Percentiles rank a stretch among this genome's conserved stretches.
Evolutionary conservation across 2,888 invertebrate genomes (phyloP).

Genomic region (Chaetogeoica ovagalla): DNA sequence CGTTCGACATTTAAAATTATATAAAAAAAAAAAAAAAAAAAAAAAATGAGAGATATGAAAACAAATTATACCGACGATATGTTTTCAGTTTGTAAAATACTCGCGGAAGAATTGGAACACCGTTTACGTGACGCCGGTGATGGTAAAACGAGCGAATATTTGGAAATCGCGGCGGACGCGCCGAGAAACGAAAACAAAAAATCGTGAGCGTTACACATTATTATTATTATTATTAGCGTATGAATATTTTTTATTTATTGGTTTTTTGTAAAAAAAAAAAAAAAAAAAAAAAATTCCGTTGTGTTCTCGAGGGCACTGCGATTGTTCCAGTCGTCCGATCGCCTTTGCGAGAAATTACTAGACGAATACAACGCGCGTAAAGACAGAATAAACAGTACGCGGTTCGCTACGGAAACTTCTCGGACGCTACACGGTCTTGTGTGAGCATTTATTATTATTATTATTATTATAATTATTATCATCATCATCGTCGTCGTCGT

Average conservation of each 20-base stretch:
- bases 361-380: slow-evolving; percentile 90
- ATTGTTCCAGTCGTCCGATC: slow-evolving; percentile 85
- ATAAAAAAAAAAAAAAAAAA: neutral
- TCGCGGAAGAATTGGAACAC: slow-evolving; percentile 81
- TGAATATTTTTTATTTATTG: too few relatives aligned
- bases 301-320: slow-evolving; percentile 70
- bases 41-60: neutral
- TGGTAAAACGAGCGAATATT: slow-evolving; percentile 83
- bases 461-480: neutral
- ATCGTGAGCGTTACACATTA: slow-evolving; percentile 65
- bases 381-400: slow-evolving; percentile 86
- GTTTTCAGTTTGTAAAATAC: slow-evolving; percentile 80
- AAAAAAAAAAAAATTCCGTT: neutral
- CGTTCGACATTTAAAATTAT: neutral
- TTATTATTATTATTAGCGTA: neutral
- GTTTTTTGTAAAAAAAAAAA: too few relatives aligned
- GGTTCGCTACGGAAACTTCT: slow-evolving; percentile 95
- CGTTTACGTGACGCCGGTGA: slow-evolving; percentile 77
- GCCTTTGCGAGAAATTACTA: slow-evolving; percentile 85
- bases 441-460: slow-evolving; percentile 58
- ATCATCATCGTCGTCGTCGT: too few relatives aligned
- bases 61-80: neutral
- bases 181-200: slow-evolving; percentile 79
- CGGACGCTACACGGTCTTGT: slow-evolving; percentile 89
- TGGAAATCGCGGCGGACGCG: slow-evolving; percentile 86